Evolutionary conservation across 1,140 invertebrate species (phyloP), one percentile per base, ranked within the genome.

Genomic region (Sesamia nonagrioides): DNA sequence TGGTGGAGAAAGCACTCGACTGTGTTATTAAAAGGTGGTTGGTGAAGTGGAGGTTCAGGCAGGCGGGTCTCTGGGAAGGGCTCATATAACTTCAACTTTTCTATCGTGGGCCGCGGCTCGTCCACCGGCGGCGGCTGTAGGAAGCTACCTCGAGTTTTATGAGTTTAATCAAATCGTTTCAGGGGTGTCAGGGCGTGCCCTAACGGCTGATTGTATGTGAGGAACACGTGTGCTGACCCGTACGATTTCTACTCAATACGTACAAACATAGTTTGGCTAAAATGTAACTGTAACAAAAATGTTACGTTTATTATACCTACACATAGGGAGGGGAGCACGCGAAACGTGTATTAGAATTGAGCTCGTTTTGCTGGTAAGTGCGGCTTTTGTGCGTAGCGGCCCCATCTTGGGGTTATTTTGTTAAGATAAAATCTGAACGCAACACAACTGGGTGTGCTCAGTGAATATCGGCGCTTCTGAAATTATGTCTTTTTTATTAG

Each of bases 21-120:
- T 95, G 92, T 94, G 92, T 93, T 94, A 94, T 95, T 94, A 94
- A 92, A 93, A 92, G 92, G 89, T 91, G 88, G 77, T 86, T 86
- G 88, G 86, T 84, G 85, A 88, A 78, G 86, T 74, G 82, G 74
- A 80, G 80, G 80, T 82, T 80, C 81, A 86, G 82, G 82, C 73
- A 82, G 82, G 85, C 78, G 86, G 85, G 83, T 86, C 83, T 83
- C 83, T 88, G 91, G 86, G 87, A 84, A 91, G 85, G 84, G 86
- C 83, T 83, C 81, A 83, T 88, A 86, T 91, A 92, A 89, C 88
- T 93, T 88, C 81, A 81, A 89, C 83, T 90, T 92, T 92, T 86
- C 83, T 89, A 89, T 88, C 84, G 84, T 72, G 77, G 79, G 15
- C 18, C 72, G 54, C 71, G 78, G 18, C 77, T 78, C 84, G 77